These are phyloP conservation scores for Podargus strigoides DNA, from an alignment of 2,797 vertebrate genomes.

Conservation along the genomic window DNA sequence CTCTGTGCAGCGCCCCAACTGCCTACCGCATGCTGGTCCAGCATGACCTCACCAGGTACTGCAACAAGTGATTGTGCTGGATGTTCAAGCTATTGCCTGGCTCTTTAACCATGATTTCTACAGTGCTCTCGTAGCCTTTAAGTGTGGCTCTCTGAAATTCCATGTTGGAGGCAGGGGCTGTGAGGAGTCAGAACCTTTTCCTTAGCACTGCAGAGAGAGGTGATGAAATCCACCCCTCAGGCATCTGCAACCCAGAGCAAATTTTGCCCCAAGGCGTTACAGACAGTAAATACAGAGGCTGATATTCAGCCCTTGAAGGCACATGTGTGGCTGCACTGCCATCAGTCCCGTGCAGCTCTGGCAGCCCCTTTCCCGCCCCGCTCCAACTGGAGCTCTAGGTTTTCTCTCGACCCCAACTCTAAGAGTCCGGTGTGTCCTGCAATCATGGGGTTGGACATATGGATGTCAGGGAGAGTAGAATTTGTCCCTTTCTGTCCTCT, in stretches of 20 bases:
- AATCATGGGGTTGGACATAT: neutral
- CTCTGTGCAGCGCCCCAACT: constrained; percentile 76
- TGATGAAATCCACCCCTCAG: neutral
- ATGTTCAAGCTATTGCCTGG: neutral
- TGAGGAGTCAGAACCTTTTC: neutral
- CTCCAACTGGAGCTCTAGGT: neutral
- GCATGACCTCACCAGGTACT: constrained; percentile 76
- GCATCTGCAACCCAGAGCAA: neutral
- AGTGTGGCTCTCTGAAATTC: too few relatives aligned
- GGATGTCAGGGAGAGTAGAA: neutral
- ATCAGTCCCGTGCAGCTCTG: neutral
- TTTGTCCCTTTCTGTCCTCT: neutral
- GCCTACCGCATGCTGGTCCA: constrained; percentile 78
- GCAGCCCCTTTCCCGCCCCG: neutral
- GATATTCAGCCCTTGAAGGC: neutral
- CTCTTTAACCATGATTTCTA: neutral
- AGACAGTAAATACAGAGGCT: neutral
- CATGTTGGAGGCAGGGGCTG: neutral
- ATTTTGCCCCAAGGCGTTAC: neutral
- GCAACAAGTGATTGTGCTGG: too few relatives aligned
- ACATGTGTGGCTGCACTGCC: neutral
- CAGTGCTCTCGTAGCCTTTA: too few relatives aligned
- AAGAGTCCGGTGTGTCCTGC: neutral
- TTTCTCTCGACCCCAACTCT: neutral
- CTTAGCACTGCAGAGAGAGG: neutral